phyloP scores from a whole-genome alignment of 2,797 vertebrate species.

The Spinibarbus caldwelli region DNA sequence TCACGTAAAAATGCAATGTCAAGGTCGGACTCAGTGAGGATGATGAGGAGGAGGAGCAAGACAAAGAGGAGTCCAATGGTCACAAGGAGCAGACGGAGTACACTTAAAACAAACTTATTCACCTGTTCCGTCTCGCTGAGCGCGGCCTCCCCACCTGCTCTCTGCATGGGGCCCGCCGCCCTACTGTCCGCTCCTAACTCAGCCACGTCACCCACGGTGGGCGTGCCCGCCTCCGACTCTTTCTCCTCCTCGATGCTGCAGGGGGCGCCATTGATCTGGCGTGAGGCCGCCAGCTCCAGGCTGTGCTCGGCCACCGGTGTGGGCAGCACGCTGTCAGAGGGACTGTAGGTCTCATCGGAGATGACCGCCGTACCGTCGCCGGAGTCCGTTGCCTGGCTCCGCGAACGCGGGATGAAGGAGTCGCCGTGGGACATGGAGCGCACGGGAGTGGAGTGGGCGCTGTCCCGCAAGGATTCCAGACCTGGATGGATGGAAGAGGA shows the following conservation, averaged over 20 bases:
- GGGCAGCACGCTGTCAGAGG: conserved; percentile 91
- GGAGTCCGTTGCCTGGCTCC: conserved; percentile 79
- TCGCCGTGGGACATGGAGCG: conserved; percentile 90
- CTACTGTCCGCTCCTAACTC: conserved; percentile 78
- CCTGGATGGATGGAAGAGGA: conserved; percentile 72
- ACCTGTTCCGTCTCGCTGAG: conserved; percentile 90
- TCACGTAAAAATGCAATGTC: conserved; percentile 98
- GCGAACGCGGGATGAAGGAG: conserved; percentile 81
- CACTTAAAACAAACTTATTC: conserved; percentile 98
- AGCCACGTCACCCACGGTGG: conserved; percentile 71
- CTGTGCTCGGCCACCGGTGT: conserved; percentile 92
- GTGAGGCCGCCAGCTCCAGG: conserved; percentile 82
- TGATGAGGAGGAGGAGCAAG: conserved; percentile 96
- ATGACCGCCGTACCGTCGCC: conserved; percentile 86
- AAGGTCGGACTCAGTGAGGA: conserved; percentile 98
- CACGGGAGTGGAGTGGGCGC: conserved; percentile 94
- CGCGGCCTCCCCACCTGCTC: conserved; percentile 68
- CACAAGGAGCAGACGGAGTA: conserved; percentile 96
- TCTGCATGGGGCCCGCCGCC: conserved; percentile 71
- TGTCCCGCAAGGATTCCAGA: conserved; percentile 93
- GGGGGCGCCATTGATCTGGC: conserved; percentile 88
- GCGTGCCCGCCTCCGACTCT: conserved; percentile 85
- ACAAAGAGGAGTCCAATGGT: conserved; percentile 97
- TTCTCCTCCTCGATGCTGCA: conserved; percentile 95
- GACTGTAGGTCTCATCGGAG: conserved; percentile 92